These are phyloP conservation scores for Tamias sibiricus DNA, from an alignment of 2,113 vertebrate genomes.

Conservation along the genomic window DNA sequence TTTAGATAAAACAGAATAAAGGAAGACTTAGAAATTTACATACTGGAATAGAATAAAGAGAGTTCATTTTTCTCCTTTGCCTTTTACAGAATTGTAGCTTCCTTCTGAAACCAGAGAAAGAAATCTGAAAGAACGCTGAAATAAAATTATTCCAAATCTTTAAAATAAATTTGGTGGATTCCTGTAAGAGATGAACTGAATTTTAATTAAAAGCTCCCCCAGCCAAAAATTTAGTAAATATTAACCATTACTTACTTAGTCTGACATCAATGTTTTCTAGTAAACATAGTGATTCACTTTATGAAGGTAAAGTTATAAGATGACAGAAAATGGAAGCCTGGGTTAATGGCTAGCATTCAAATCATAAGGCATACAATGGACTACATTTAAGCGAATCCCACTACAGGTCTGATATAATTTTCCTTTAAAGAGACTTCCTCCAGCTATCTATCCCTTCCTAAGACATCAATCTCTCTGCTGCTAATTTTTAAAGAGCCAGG, in stretches of 20 bases:
- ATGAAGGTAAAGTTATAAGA: not conserved
- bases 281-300: not conserved
- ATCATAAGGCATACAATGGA: not conserved
- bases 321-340: not conserved
- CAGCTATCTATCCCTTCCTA: not conserved
- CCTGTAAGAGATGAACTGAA: not conserved
- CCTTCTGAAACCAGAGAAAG: not conserved
- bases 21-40: not conserved
- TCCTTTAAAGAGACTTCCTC: slow-evolving; percentile 8
- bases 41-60: not conserved
- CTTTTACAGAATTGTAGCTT: slow-evolving; percentile 20
- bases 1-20: slow-evolving; percentile 6
- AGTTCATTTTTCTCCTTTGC: not conserved
- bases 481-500: slow-evolving; percentile 33
- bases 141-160: not conserved
- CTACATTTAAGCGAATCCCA: slow-evolving; percentile 22
- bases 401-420: slow-evolving; percentile 22
- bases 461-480: not conserved
- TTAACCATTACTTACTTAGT: not conserved
- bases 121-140: not conserved
- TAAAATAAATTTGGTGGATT: not conserved
- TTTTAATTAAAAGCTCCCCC: not conserved
- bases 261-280: not conserved
- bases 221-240: not conserved
- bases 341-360: not conserved